phyloP scores from a whole-genome alignment of 2,113 vertebrate species.

The Danio rerio region DNA sequence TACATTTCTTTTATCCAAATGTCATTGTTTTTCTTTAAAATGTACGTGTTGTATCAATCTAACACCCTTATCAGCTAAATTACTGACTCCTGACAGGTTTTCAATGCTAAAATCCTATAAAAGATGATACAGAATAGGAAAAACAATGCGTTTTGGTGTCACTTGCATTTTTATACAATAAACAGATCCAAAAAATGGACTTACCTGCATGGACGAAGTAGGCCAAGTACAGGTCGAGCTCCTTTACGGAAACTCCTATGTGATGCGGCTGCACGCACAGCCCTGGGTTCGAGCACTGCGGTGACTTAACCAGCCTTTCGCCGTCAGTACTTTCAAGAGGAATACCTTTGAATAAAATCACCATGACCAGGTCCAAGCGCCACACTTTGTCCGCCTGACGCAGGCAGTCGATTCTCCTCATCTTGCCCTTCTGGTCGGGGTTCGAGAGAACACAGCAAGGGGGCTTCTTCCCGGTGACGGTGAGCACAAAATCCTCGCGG shows the following conservation, averaged over 20 bases:
- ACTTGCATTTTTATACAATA: not conserved
- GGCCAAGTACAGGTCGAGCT: slow-evolving; percentile 99
- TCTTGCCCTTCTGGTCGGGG: slow-evolving; percentile 99
- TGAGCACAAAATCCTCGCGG: slow-evolving; percentile 99
- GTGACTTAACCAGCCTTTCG: slow-evolving; percentile 97
- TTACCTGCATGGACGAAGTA: slow-evolving; percentile 98
- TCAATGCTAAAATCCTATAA: no score
- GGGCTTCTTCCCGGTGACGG: slow-evolving; percentile 96
- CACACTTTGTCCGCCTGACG: slow-evolving; percentile 99
- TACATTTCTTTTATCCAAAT: no score
- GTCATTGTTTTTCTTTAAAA: no score
- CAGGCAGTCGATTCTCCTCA: slow-evolving; percentile 98
- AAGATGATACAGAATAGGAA: no score
- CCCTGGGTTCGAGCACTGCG: slow-evolving; percentile 96
- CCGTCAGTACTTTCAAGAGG: slow-evolving; percentile 99
- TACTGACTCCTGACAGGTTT: no score
- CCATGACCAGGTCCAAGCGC: slow-evolving; percentile 99
- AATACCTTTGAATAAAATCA: slow-evolving; percentile 99
- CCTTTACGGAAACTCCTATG: slow-evolving; percentile 99
- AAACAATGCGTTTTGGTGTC: not conserved
- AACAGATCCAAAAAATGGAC: slow-evolving; percentile 64
- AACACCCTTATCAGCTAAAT: no score
- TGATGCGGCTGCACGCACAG: slow-evolving; percentile 98
- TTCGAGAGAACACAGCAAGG: slow-evolving; percentile 98
- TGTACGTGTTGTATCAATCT: no score